phyloP scores from a whole-genome alignment of 92 coral and sea anemone species.

The Pocillopora meandrina region DNA sequence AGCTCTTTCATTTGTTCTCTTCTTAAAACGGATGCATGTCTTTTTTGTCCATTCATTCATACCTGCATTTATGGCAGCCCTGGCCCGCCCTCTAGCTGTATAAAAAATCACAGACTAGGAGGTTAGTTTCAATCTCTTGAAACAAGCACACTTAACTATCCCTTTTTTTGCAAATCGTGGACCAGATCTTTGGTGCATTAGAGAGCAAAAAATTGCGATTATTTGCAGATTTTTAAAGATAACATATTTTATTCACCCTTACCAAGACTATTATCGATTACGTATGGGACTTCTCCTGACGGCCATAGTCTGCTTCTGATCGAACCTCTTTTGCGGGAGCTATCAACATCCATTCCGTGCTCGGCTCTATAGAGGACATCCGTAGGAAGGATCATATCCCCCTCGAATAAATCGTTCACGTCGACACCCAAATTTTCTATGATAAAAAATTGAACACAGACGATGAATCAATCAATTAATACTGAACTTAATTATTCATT shows the following conservation, averaged over 20 bases:
- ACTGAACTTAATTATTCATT: too few species aligned
- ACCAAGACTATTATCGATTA: background rate
- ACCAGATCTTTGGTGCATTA: background rate
- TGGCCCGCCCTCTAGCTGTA: background rate
- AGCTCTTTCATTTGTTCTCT: background rate
- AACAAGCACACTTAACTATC: too few species aligned
- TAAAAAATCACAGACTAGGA: background rate
- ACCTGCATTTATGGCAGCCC: background rate
- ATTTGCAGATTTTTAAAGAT: too few species aligned
- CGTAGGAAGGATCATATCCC: constrained; percentile 33
- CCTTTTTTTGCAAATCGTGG: too few species aligned
- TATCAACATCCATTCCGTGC: constrained; percentile 5
- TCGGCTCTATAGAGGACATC: constrained; percentile 17
- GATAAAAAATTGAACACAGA: background rate
- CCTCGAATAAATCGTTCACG: constrained; percentile 29
- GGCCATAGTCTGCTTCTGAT: background rate
- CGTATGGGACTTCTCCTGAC: background rate
- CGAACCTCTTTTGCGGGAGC: background rate
- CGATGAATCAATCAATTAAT: too few species aligned
- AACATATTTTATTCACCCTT: background rate
- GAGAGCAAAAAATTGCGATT: background rate
- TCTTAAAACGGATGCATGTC: constrained; percentile 12
- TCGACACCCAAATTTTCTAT: background rate
- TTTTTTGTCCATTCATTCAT: constrained; percentile 12
- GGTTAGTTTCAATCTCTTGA: background rate